Percentiles rank a stretch among this genome's conserved stretches.
These are phyloP conservation scores for Rhinogobio ventralis DNA, from an alignment of 2,797 vertebrate genomes.

Conservation along the genomic window DNA sequence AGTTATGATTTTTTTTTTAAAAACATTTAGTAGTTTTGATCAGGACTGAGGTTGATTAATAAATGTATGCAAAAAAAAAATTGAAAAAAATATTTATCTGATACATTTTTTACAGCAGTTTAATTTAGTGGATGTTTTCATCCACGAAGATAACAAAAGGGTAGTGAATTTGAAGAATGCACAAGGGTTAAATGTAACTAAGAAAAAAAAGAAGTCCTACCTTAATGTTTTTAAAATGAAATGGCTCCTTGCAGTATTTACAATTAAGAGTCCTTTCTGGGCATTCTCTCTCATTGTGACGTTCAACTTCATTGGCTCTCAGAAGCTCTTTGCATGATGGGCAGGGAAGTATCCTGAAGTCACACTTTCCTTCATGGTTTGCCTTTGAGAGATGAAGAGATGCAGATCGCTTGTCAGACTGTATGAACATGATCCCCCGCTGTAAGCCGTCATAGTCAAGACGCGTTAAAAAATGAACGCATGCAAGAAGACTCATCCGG, in stretches of 20 bases:
- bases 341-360: slow-evolving; percentile 83
- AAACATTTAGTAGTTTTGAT: too few relatives aligned
- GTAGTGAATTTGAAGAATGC: too few relatives aligned
- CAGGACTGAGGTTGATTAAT: too few relatives aligned
- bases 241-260: slow-evolving; percentile 84
- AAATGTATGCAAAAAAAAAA: too few relatives aligned
- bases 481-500: not conserved
- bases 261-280: slow-evolving; percentile 86
- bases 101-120: too few relatives aligned
- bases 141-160: too few relatives aligned
- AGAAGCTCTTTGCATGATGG: slow-evolving; percentile 84
- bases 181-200: not conserved
- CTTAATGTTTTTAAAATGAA: slow-evolving; percentile 82
- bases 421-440: not conserved
- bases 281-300: slow-evolving; percentile 85
- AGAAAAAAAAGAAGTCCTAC: slow-evolving; percentile 60
- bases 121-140: too few relatives aligned
- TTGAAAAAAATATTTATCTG: too few relatives aligned
- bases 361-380: slow-evolving; percentile 82
- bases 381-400: slow-evolving; percentile 64
- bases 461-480: not conserved
- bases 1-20: too few relatives aligned
- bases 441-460: not conserved
- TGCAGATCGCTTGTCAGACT: not conserved
- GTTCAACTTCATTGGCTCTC: slow-evolving; percentile 83